Conservation (phyloP, 2,888 invertebrate genomes). For the Mellilla xanthometata region DNA sequence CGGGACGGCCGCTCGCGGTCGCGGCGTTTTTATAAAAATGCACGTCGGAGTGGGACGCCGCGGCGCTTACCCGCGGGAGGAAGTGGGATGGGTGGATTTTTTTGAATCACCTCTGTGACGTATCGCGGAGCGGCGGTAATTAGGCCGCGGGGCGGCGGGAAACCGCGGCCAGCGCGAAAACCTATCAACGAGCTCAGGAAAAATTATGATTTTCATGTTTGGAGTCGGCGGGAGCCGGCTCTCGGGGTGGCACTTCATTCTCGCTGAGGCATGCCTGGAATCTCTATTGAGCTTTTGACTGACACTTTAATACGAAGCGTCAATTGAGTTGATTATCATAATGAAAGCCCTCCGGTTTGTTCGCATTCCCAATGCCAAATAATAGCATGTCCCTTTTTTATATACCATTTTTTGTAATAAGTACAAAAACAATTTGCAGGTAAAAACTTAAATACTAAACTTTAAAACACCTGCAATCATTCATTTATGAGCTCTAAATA, state of each 20-base stretch:
- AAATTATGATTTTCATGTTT: conserved; percentile 80
- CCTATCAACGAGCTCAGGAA: conserved; percentile 82
- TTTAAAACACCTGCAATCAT: no score
- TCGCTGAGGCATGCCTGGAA: conserved; percentile 56
- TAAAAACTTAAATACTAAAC: no score
- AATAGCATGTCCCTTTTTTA: background rate
- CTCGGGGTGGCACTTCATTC: conserved; percentile 68
- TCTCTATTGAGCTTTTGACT: conserved; percentile 47
- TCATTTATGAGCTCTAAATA: no score
- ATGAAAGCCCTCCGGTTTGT: conserved; percentile 4
- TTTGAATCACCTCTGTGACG: conserved; percentile 79
- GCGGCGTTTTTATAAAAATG: conserved; percentile 83
- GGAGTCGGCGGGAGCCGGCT: conserved; percentile 47
- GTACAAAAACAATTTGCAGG: no score
- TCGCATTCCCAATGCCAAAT: conserved; percentile 1
- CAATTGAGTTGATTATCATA: conserved; percentile 30
- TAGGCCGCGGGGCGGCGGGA: conserved; percentile 81
- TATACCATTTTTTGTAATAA: no score
- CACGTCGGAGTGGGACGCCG: conserved; percentile 67
- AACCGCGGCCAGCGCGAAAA: conserved; percentile 79
- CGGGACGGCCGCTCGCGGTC: conserved; percentile 76
- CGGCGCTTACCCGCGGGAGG: conserved; percentile 45
- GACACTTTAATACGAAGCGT: conserved; percentile 44
- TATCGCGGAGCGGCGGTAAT: conserved; percentile 79
- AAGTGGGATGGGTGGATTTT: conserved; percentile 77